A percentile compares a stretch with the other conserved stretches of the same genome.
phyloP scores from a whole-genome alignment of 1,140 invertebrate genomes.

The Magallana angulata region DNA sequence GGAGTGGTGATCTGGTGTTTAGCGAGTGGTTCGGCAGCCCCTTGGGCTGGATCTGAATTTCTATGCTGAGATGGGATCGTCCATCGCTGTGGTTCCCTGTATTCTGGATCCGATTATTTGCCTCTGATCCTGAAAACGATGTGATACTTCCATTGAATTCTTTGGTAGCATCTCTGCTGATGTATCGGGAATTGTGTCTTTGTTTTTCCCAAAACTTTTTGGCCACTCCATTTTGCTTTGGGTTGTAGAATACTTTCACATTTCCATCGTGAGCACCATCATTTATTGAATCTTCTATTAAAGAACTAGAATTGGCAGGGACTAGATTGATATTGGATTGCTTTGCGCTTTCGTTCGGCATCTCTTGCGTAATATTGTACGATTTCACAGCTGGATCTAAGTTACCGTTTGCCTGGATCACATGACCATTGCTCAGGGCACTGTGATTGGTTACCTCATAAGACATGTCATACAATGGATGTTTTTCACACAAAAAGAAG shows the following conservation, averaged over 20 bases:
- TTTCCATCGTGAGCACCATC: conserved; percentile 81
- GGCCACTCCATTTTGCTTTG: conserved; percentile 93
- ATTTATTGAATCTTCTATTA: conserved; percentile 70
- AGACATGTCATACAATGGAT: conserved; percentile 63
- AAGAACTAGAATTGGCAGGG: conserved; percentile 72
- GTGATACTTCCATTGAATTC: conserved; percentile 72
- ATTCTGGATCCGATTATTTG: conserved; percentile 35
- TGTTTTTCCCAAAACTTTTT: conserved; percentile 93
- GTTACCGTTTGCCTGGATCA: conserved; percentile 68
- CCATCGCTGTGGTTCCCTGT: conserved; percentile 53
- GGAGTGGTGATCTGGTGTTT: conserved; percentile 50
- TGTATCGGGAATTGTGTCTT: conserved; percentile 85
- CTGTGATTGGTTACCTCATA: conserved; percentile 60
- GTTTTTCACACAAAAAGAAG: conserved; percentile 70
- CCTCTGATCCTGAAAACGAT: conserved; percentile 69
- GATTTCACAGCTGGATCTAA: conserved; percentile 65
- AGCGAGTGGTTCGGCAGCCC: background rate
- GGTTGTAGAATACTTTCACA: conserved; percentile 88
- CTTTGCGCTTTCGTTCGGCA: conserved; percentile 69
- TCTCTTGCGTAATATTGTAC: conserved; percentile 67
- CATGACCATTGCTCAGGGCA: conserved; percentile 70
- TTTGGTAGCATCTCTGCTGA: conserved; percentile 74
- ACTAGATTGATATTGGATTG: conserved; percentile 76
- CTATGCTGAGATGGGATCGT: conserved; percentile 69
- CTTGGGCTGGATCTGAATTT: conserved; percentile 70